Evolutionary conservation across 2,797 vertebrate species (phyloP), one percentile per base, ranked within the genome.

Genomic region (Triplophysa yarkandensis): DNA sequence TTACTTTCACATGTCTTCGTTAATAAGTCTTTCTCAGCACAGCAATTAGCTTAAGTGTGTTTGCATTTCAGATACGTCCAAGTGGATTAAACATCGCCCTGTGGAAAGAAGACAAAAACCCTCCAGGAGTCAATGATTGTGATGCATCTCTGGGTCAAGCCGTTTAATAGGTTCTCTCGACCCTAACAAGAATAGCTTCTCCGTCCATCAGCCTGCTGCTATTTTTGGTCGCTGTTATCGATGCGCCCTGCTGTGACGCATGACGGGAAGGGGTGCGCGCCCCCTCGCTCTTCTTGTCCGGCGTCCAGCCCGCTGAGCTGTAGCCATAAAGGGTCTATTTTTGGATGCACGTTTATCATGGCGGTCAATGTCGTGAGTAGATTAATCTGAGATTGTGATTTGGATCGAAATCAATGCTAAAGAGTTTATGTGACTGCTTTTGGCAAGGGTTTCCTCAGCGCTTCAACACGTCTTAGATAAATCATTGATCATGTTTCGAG

Each of bases 221-320:
- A 92, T 88, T 85, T 93, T 88, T 91, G 91, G 90, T 81, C 81
- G 69, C 74, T 74, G 73, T 92, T 92, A 91, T 92, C 88, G 89
- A 90, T 91, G 83, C 86, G 81, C 85, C 88, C 84, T 74, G 16
- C 72, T 68, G 83, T 88, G 90, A 92, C 89, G 89, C 83, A 78
- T 84, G 79, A 36, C 27, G 0, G 74, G 71, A 39, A 67, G 82
- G 83, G 86, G 90, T 86, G 87, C 80, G 85, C 87, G 88, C 80
- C 81, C 82, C 76, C 55, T 86, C 82, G 81, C 83, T 78, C 77
- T 81, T 83, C 28, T 66, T 27, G 71, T 25, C 62, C 39, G 1
- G 25, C 69, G 82, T 79, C 43, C 69, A 48, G 69, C 48, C 66
- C 43, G 27, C 57, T 27, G 23, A 55, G 30, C 1, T 5, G 6